Base-by-base conservation (phyloP, 64 coral and sea anemone species). In the Porites australiensis region DNA sequence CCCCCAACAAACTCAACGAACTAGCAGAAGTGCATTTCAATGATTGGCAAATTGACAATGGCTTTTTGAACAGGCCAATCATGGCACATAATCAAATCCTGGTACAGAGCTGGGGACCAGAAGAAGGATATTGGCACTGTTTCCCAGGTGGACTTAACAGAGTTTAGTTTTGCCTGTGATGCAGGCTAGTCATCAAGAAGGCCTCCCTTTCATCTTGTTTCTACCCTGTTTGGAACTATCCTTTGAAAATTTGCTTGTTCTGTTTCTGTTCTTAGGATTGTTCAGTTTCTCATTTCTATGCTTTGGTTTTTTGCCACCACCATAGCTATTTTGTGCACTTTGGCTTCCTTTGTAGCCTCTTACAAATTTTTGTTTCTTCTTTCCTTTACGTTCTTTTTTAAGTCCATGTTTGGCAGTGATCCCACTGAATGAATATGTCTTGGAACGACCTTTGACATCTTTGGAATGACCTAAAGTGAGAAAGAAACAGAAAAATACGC, bases 381-480 rank as follows among this genome's bases (percentile, higher is more conserved):
- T 94, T 72, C 37, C 50, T 67, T 64, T 69, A 12, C 45, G 11
- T 5, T 83, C 55, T 37, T 61, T 50, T 66, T 44, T 92, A 44
- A 20, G 68, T 53, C 62, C 22, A 70, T 53, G 74, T 53, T 58
- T 74, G 4, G 91, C 82, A 53, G 83, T 69, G 44, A 76, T 64
- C 66, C 91, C 91, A 87, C 91, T 93, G 61, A 93, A 93, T 77
- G 82, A 87, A 59, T 86, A 76, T 2, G 8, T 48, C 6, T 50
- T 77, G 65, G 92, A 63, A 72, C 61, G 61, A 55, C 67, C 87
- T 51, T 87, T 87, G 64, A 53, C 46, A 51, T 86, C 47, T 69
- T 76, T 70, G 4, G 23, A 44, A 8, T 87, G 90, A 23, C 82
- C 80, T 92, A 44, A 44, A 75, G 50, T 12, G n/a, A 57, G 5